Percentiles rank a stretch among this genome's conserved stretches.
phyloP scores from a whole-genome alignment of 30 jellyfish, hydroid and myxozoan genomes.

The Calvadosia cruxmelitensis region DNA sequence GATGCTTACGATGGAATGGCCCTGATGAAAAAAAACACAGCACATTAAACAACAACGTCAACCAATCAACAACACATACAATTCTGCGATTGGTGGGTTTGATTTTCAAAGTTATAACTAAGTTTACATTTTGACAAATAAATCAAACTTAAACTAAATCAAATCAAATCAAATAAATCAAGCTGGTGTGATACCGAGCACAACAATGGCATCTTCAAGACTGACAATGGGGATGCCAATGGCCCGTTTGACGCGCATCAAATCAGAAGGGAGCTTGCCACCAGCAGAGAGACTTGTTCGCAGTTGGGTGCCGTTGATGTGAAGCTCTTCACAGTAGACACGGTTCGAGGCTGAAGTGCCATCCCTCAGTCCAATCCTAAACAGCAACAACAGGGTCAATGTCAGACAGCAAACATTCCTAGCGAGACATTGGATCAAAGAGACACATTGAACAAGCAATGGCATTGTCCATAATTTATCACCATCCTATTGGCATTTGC shows the following conservation, averaged over 20 bases:
- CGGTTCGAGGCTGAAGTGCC: slow-evolving; percentile 19
- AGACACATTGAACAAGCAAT: not conserved
- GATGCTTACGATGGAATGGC: slow-evolving; percentile 32
- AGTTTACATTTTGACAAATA: too few species aligned
- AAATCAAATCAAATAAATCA: not conserved
- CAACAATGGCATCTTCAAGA: slow-evolving; percentile 76
- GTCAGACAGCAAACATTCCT: not conserved
- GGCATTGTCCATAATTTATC: too few species aligned
- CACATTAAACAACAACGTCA: too few species aligned
- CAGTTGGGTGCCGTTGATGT: slow-evolving; percentile 27
- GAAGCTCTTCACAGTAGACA: slow-evolving; percentile 38
- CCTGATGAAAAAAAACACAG: not conserved
- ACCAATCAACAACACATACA: not conserved
- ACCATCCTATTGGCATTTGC: too few species aligned
- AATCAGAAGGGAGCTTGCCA: slow-evolving; percentile 56
- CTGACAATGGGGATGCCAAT: slow-evolving; percentile 70
- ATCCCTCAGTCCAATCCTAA: not conserved
- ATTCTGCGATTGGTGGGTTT: not conserved
- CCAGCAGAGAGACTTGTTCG: slow-evolving; percentile 39
- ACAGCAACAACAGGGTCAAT: too few species aligned
- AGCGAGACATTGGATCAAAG: not conserved
- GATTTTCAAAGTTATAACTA: too few species aligned
- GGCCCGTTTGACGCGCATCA: slow-evolving; percentile 28
- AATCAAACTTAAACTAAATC: too few species aligned
- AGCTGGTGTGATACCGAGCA: slow-evolving; percentile 18